Conservation (phyloP, 2,888 invertebrate genomes). For the Macaria liturata region DNA sequence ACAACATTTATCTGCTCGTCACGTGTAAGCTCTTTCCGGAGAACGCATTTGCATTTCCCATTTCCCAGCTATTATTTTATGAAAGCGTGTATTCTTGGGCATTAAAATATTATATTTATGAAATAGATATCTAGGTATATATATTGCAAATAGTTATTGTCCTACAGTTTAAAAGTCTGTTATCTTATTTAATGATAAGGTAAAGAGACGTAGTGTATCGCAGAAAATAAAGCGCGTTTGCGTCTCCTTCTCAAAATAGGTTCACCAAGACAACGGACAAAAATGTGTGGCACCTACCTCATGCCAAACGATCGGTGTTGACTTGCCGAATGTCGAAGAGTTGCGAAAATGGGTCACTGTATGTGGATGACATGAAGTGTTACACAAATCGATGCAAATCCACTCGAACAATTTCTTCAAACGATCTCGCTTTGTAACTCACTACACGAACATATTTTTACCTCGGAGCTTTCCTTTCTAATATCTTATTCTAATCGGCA, state of each 20-base stretch:
- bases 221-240: conserved; percentile 8
- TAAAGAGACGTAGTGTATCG: too few relatives aligned
- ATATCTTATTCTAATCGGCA: conserved; percentile 17
- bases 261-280: conserved; percentile 49
- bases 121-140: too few relatives aligned
- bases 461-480: conserved; percentile 25
- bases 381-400: conserved; percentile 64
- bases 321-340: conserved; percentile 65
- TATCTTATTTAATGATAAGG: too few relatives aligned
- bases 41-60: background rate
- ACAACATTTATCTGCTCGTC: background rate
- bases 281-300: conserved; percentile 60
- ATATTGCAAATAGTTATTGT: too few relatives aligned
- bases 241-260: conserved; percentile 50
- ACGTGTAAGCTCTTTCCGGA: conserved; percentile 3
- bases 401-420: conserved; percentile 31
- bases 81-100: too few relatives aligned
- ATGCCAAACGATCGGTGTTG: conserved; percentile 58
- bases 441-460: conserved; percentile 31
- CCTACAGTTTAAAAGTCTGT: too few relatives aligned
- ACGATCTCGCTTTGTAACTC: conserved; percentile 24
- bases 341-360: conserved; percentile 75
- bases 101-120: too few relatives aligned
- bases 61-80: too few relatives aligned
- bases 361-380: conserved; percentile 59